Evolutionary conservation across 2,113 vertebrate species (phyloP).

Genomic region (Synchiropus splendidus): DNA sequence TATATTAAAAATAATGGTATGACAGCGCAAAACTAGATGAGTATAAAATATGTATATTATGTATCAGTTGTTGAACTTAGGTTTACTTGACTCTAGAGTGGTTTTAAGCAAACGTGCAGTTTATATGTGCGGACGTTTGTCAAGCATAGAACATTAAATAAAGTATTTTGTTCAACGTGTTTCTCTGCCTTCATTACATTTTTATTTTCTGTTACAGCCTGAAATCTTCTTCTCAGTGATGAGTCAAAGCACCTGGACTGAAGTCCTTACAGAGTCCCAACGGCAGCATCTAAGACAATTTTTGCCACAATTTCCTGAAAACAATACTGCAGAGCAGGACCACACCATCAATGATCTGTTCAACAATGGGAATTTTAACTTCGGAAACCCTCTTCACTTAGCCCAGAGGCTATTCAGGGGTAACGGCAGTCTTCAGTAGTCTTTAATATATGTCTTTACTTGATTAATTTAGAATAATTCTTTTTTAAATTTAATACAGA

Average conservation of each 20-base stretch:
- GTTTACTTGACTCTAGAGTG: too few relatives aligned
- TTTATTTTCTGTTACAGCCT: constrained; percentile 62
- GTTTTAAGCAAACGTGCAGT: too few relatives aligned
- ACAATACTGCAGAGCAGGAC: constrained; percentile 73
- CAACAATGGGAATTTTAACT: constrained; percentile 79
- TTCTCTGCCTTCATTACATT: too few relatives aligned
- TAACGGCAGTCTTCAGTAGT: constrained; percentile 25
- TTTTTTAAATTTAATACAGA: constrained; percentile 56
- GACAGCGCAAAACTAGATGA: too few relatives aligned
- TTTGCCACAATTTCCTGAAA: constrained; percentile 81
- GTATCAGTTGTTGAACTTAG: too few relatives aligned
- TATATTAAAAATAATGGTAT: not conserved
- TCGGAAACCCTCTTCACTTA: constrained; percentile 88
- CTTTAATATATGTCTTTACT: too few relatives aligned
- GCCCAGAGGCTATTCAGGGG: constrained; percentile 93
- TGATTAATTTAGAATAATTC: too few relatives aligned
- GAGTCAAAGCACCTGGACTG: constrained; percentile 85
- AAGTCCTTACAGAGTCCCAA: constrained; percentile 81
- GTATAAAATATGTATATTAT: too few relatives aligned
- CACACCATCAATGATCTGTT: constrained; percentile 74
- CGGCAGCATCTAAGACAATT: constrained; percentile 84
- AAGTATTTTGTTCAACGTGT: too few relatives aligned
- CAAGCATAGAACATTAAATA: too few relatives aligned
- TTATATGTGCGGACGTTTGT: too few relatives aligned
- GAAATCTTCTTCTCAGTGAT: constrained; percentile 93